Conservation (phyloP, 2,888 invertebrate species). For the Horisme vitalbata region DNA sequence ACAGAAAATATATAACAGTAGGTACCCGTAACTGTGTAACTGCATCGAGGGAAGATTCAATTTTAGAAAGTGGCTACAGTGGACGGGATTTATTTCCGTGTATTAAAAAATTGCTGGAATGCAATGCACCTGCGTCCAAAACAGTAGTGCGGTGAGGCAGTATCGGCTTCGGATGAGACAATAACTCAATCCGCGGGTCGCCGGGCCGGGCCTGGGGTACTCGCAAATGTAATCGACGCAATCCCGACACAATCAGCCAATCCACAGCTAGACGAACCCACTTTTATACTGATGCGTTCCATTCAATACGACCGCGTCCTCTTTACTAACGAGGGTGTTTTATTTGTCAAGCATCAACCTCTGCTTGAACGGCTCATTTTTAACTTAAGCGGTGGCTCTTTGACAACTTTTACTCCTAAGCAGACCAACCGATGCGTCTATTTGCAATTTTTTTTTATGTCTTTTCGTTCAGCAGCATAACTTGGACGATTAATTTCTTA, state of each 20-base stretch:
- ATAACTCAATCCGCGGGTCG: slow-evolving; percentile 58
- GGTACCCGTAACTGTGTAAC: slow-evolving; percentile 24
- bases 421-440: no score
- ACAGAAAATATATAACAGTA: slow-evolving; percentile 23
- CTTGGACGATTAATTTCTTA: no score
- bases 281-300: slow-evolving; percentile 61
- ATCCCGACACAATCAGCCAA: slow-evolving; percentile 56
- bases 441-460: no score
- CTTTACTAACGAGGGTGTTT: slow-evolving; percentile 52
- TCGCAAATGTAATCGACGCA: slow-evolving; percentile 57
- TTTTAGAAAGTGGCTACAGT: slow-evolving; percentile 16
- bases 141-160: slow-evolving; percentile 33
- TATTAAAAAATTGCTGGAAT: slow-evolving; percentile 10
- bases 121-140: slow-evolving; percentile 52
- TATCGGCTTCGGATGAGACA: slow-evolving; percentile 49
- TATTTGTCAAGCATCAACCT: slow-evolving; percentile 47
- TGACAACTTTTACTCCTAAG: no score
- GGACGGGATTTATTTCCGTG: slow-evolving; percentile 18
- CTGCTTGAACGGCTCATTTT: slow-evolving; percentile 20
- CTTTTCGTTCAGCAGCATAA: no score
- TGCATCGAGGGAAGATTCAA: slow-evolving; percentile 25
- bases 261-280: slow-evolving; percentile 53
- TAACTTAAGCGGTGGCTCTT: slow-evolving; percentile 1
- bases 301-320: slow-evolving; percentile 56
- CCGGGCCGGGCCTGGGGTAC: slow-evolving; percentile 30